These are phyloP conservation scores for Bicyclus anynana DNA, from an alignment of 1,140 invertebrate genomes.

Conservation along the genomic window DNA sequence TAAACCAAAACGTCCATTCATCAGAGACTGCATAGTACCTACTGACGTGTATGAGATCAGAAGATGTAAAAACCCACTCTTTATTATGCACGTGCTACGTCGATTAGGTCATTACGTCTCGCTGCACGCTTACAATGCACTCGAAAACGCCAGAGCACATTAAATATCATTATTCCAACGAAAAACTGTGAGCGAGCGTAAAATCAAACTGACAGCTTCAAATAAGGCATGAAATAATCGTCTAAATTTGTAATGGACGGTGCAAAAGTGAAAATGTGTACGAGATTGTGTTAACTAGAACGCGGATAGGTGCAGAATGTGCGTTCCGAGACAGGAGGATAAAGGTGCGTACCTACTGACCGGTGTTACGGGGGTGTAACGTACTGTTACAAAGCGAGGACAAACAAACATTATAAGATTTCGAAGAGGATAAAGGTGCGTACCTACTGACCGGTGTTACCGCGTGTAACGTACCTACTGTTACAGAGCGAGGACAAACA, in stretches of 20 bases:
- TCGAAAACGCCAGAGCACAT: not conserved
- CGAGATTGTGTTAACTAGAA: not conserved
- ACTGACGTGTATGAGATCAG: not conserved
- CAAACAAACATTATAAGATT: no score
- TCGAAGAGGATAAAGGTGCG: no score
- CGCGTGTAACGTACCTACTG: no score
- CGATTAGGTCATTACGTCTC: not conserved
- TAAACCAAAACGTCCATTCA: no score
- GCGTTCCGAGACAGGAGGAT: not conserved
- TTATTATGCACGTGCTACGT: not conserved
- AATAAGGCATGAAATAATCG: slow-evolving; percentile 15
- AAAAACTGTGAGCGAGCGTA: not conserved
- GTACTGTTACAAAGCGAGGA: no score
- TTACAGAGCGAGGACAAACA: no score
- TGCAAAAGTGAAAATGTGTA: slow-evolving; percentile 5
- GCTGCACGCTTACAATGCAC: not conserved
- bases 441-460: no score
- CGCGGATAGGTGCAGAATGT: not conserved
- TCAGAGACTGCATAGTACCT: no score
- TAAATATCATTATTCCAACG: not conserved
- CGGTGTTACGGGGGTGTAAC: no score
- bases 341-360: no score
- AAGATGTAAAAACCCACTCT: not conserved
- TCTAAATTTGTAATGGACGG: slow-evolving; percentile 11
- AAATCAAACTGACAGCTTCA: slow-evolving; percentile 12